Percentiles rank a stretch among this genome's conserved stretches.
Conservation (phyloP, 2,113 vertebrate genomes). For the Dicrurus megarhynchus region DNA sequence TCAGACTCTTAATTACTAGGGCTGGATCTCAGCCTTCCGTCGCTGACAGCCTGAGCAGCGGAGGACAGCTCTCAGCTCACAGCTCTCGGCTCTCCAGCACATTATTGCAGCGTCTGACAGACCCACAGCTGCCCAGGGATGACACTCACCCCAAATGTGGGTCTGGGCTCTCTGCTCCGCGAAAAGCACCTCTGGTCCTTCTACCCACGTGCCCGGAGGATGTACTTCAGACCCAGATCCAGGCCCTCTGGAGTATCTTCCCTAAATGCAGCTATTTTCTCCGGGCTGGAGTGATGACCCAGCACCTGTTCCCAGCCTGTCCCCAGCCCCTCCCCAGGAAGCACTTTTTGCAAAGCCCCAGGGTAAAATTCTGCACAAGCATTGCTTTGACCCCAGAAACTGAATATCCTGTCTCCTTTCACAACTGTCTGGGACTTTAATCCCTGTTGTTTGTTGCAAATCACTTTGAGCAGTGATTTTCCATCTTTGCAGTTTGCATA, state of each 20-base stretch:
- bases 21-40: background rate
- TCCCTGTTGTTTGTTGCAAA: background rate
- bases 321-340: background rate
- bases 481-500: background rate
- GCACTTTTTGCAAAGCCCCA: background rate
- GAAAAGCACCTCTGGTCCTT: background rate
- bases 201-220: background rate
- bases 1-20: background rate
- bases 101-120: rapidly evolving
- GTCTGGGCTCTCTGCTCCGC: background rate
- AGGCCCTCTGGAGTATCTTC: rapidly evolving
- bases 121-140: background rate
- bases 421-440: background rate
- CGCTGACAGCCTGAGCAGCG: background rate
- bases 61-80: background rate
- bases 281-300: rapidly evolving
- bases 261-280: background rate
- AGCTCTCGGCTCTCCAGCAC: background rate
- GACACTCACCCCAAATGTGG: rapidly evolving
- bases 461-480: background rate
- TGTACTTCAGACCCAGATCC: rapidly evolving
- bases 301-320: background rate
- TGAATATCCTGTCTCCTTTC: background rate
- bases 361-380: background rate
- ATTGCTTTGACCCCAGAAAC: background rate